Conservation (phyloP, 2,888 invertebrate species). For the Heliconius charithonia region DNA sequence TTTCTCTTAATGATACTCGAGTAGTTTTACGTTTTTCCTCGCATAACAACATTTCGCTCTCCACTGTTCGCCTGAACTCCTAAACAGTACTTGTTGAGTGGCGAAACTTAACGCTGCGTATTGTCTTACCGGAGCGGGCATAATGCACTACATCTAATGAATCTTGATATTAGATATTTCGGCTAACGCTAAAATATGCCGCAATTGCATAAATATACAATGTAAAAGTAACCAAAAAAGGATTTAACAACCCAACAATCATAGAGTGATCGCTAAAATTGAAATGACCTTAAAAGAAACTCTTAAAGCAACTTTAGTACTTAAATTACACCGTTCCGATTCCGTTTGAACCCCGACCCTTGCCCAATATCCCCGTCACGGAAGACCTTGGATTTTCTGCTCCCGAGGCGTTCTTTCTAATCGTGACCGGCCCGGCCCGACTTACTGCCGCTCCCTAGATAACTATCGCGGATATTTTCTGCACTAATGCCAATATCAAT, state of each 20-base stretch:
- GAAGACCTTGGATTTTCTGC: constrained; percentile 67
- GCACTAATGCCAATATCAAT: constrained; percentile 35
- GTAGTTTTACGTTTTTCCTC: neutral
- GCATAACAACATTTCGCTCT: neutral
- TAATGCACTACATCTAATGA: neutral
- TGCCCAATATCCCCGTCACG: constrained; percentile 68
- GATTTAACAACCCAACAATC: neutral
- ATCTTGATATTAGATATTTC: neutral
- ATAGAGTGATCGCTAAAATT: neutral
- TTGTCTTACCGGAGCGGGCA: neutral
- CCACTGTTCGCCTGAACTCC: too few species aligned
- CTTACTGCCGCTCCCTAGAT: constrained; percentile 71
- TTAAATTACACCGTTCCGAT: constrained; percentile 57
- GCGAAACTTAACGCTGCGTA: neutral
- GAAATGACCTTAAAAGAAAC: neutral
- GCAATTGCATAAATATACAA: neutral
- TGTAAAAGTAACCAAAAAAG: neutral
- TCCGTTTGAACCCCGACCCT: constrained; percentile 71
- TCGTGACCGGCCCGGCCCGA: constrained; percentile 66
- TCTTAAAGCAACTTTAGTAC: neutral
- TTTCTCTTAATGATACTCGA: neutral
- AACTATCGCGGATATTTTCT: constrained; percentile 57
- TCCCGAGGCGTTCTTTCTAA: constrained; percentile 67
- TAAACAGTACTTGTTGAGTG: neutral
- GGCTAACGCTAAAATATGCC: neutral